phyloP scores from a whole-genome alignment of 2,113 vertebrate genomes.

The Halichoerus grypus region DNA sequence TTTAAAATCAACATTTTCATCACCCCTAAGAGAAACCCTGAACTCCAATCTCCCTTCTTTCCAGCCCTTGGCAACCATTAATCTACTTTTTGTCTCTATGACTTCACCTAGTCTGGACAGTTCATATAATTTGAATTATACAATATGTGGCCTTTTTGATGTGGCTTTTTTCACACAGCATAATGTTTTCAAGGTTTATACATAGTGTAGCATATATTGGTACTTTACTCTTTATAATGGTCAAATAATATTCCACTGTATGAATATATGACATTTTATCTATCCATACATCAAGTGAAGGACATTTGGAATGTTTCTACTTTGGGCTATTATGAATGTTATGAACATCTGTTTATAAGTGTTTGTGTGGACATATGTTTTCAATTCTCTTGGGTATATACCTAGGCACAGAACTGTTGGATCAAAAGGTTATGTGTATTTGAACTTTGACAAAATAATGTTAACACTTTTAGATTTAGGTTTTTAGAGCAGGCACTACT shows the following conservation, averaged over 20 bases:
- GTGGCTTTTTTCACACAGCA: not conserved
- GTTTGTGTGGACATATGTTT: not conserved
- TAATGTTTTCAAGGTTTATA: not conserved
- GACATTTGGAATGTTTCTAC: not conserved
- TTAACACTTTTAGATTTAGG: slow-evolving; percentile 20
- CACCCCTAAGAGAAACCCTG: not conserved
- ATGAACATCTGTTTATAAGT: not conserved
- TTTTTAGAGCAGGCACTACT: slow-evolving; percentile 28
- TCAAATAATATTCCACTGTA: not conserved
- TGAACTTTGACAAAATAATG: slow-evolving; percentile 18
- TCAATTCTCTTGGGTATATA: not conserved
- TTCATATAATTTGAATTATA: not conserved
- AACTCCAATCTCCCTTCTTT: not conserved
- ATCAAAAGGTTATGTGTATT: not conserved
- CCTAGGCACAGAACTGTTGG: not conserved
- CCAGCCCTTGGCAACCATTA: not conserved
- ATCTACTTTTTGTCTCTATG: not conserved
- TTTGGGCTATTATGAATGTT: not conserved
- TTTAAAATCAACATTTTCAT: not conserved
- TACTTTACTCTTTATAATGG: not conserved
- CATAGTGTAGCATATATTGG: not conserved
- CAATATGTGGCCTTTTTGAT: not conserved
- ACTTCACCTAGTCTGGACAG: not conserved
- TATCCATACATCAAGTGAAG: not conserved
- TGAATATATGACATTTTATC: not conserved